phyloP scores from a whole-genome alignment of 2,797 vertebrate genomes.

The Tolypeutes matacus region DNA sequence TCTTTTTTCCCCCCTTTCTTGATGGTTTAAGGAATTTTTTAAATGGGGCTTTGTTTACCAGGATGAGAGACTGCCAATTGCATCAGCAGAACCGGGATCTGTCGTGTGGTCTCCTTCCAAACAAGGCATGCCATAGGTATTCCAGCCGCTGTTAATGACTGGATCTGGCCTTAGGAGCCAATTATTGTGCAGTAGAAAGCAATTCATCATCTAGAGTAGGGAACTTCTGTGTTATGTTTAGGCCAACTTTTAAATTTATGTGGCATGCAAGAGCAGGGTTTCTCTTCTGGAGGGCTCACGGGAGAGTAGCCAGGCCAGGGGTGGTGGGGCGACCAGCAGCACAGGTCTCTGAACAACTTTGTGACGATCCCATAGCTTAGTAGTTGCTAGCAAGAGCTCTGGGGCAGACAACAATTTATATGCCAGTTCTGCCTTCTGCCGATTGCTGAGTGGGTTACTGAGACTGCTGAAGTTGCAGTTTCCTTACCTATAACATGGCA shows the following conservation, averaged over 20 bases:
- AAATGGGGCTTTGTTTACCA: not conserved
- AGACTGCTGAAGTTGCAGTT: not conserved
- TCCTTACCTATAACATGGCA: not conserved
- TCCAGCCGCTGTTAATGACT: not conserved
- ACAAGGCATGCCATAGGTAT: constrained; percentile 76
- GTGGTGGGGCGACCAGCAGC: not conserved
- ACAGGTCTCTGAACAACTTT: not conserved
- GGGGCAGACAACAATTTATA: not conserved
- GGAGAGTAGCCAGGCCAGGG: not conserved
- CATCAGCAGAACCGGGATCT: not conserved
- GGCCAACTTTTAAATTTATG: constrained; percentile 72
- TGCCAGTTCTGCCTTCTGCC: not conserved
- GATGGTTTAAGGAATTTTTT: constrained; percentile 63
- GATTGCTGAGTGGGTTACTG: not conserved
- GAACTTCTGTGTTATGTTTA: constrained; percentile 80
- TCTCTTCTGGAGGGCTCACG: constrained; percentile 69
- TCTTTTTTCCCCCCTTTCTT: not conserved
- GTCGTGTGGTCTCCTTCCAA: constrained; percentile 72
- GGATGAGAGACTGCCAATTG: constrained; percentile 45
- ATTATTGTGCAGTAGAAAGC: constrained; percentile 76
- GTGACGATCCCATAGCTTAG: not conserved
- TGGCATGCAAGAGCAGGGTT: constrained; percentile 40
- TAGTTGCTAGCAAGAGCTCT: not conserved
- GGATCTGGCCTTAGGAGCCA: constrained; percentile 51
- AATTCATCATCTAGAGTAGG: constrained; percentile 70